These are phyloP conservation scores for Zaprionus capensis DNA, from an alignment of 1,140 invertebrate genomes.

Conservation along the genomic window DNA sequence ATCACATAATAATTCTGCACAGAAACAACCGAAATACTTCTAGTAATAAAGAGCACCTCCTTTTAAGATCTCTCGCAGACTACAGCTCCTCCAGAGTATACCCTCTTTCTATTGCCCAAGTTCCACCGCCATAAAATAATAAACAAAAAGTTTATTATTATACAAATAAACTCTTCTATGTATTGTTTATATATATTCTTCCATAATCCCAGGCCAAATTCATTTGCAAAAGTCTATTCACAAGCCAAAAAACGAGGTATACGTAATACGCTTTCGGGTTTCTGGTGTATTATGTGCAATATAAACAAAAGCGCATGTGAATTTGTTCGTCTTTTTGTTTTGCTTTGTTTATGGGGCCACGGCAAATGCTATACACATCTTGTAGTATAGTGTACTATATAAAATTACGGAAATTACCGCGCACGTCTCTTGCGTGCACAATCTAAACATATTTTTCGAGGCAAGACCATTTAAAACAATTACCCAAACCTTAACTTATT, in stretches of 20 bases:
- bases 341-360: conserved; percentile 29
- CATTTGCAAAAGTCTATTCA: conserved; percentile 22
- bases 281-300: conserved; percentile 21
- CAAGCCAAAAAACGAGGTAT: conserved; percentile 8
- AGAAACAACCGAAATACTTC: background rate
- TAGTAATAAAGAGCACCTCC: background rate
- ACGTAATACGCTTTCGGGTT: conserved; percentile 20
- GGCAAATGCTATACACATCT: conserved; percentile 35
- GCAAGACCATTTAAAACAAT: conserved; percentile 34
- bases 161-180: conserved; percentile 1
- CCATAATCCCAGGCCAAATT: conserved; percentile 5
- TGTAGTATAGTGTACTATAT: conserved; percentile 25
- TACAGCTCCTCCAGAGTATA: background rate
- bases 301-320: conserved; percentile 50
- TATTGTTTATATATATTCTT: background rate
- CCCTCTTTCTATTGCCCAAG: background rate
- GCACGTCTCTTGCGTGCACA: conserved; percentile 32
- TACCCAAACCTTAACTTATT: conserved; percentile 1
- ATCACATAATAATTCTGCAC: background rate
- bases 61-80: background rate
- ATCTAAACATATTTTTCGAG: conserved; percentile 22
- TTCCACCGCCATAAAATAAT: conserved; percentile 2
- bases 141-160: conserved; percentile 4
- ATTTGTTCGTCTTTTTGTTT: conserved; percentile 27
- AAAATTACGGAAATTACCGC: conserved; percentile 46